phyloP scores from a whole-genome alignment of 2,113 vertebrate genomes.

The Cyprinodon brontotheroides region DNA sequence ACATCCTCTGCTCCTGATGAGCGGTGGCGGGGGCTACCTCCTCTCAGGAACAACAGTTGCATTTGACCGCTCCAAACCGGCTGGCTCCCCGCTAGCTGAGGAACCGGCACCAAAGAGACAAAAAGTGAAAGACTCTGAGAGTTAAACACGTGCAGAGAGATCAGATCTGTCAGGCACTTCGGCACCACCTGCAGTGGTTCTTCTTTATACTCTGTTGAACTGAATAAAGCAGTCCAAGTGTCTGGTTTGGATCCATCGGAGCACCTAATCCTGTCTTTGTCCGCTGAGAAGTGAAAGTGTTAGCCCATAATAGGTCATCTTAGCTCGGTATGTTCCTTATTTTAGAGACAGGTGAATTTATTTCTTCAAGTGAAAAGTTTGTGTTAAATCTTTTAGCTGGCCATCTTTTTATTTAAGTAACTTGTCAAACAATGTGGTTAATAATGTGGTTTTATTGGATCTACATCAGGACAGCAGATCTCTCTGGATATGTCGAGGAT shows the following conservation, averaged over 20 bases:
- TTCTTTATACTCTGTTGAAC: slow-evolving; percentile 20
- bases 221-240: slow-evolving; percentile 24
- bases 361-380: slow-evolving; percentile 16
- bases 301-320: slow-evolving; percentile 3
- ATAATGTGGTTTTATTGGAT: slow-evolving; percentile 41
- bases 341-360: slow-evolving; percentile 3
- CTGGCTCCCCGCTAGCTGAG: slow-evolving; percentile 63
- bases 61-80: slow-evolving; percentile 66
- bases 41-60: slow-evolving; percentile 90
- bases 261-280: slow-evolving; percentile 9
- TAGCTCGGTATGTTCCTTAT: slow-evolving; percentile 19
- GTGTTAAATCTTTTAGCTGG: slow-evolving; percentile 19
- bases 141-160: slow-evolving; percentile 45
- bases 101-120: slow-evolving; percentile 89
- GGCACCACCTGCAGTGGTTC: neutral
- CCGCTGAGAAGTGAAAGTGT: slow-evolving; percentile 21
- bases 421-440: slow-evolving; percentile 33
- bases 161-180: slow-evolving; percentile 19
- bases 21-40: slow-evolving; percentile 91
- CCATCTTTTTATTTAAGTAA: slow-evolving; percentile 36
- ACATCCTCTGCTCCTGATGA: slow-evolving; percentile 93
- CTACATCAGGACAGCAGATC: slow-evolving; percentile 44
- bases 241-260: slow-evolving; percentile 50
- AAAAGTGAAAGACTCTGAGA: slow-evolving; percentile 81
- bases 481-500: neutral